Evolutionary conservation across 2,797 vertebrate species (phyloP), one percentile per base, ranked within the genome.

Genomic region (Acipenser transmontanus): DNA sequence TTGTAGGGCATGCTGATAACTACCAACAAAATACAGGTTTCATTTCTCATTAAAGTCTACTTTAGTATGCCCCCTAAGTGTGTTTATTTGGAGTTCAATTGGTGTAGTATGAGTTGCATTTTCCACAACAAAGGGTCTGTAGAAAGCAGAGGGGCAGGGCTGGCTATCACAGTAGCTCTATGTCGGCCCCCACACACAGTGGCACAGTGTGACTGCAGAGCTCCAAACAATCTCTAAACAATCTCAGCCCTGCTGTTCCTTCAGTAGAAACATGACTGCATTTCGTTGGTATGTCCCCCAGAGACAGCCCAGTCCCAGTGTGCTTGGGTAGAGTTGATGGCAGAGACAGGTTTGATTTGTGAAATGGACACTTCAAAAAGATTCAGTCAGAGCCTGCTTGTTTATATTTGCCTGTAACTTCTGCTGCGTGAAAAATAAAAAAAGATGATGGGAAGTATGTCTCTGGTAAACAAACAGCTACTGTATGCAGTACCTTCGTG

Each of bases 391-490:
- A 20, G 60, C 60, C 60, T n/a, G 11, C 8, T 9, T 54, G 52
- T 20, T 13, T 7, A 8, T 17, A 8, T 34, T 2, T 47, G 1
- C 13, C 12, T 67, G 50, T 67, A 47, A 61, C 47, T n/a, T 17
- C 11, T 57, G 54, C 34, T 8, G 4, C 48, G 20, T 11, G 62
- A 14, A 13, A 48, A 9, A 17, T 6, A 13, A 20, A 34, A n/a
- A 57, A 17, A 8, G 6, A 49, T 12, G 56, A 9, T 49, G 54
- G 67, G 47, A 56, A 12, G 62, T 52, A 68, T 68, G 52, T 59
- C 63, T 56, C 10, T 59, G 62, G 67, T 68, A 68, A 63, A 68
- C 51, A 49, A 12, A 48, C n/a, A 54, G n/a, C 8, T n/a, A n/a
- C n/a, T 34, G 34, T 34, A 34, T 34, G 34, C 49, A 8, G 8